Evolutionary conservation across 2,797 vertebrate genomes (phyloP), one percentile per base, ranked within the genome.

Genomic region (Sebastolobus altivelis): DNA sequence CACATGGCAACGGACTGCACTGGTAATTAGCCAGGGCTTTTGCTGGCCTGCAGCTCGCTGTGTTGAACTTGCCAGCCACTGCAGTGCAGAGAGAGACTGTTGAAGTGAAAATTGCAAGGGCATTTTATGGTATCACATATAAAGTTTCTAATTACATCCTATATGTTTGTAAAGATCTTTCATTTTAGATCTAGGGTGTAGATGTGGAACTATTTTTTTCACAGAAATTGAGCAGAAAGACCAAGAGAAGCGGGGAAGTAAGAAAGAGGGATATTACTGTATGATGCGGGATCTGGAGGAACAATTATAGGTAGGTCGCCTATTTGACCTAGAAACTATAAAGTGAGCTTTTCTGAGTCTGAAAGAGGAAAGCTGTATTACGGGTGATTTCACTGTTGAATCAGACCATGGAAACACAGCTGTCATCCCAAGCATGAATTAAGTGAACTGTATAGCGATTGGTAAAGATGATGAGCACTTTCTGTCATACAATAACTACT

Each of bases 21-120:
- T 90, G 84, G 88, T 94, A 92, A 95, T 93, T 91, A 94, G 90
- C 89, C 76, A 80, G 81, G 87, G 81, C 88, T 87, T 80, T 80
- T 72, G 61, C 83, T 86, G 85, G 88, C 80, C 85, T 78, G 77
- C 62, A 85, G 84, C 84, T 77, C 20, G 27, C 63, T 59, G 12
- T 18, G 62, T 65, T 79, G 60, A 79, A 87, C 78, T 83, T 79
- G 87, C 87, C 83, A 90, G 70, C 59, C 68, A 74, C 77, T 76
- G 75, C 60, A 66, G 66, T 61, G 72, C 72, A 80, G 75, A 83
- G 77, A 78, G 62, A 69, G 60, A 67, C 37, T 38, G 27, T n/a
- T 73, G 70, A 59, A 62, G 49, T 3, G 4, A 49, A 73, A 89
- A 77, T 0, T 80, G 62, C 38, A 71, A 77, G 31, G 43, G 25